Percentiles rank a stretch among this genome's conserved stretches.
phyloP scores from a whole-genome alignment of 2,888 invertebrate genomes.

The Melinopterus prodromus region DNA sequence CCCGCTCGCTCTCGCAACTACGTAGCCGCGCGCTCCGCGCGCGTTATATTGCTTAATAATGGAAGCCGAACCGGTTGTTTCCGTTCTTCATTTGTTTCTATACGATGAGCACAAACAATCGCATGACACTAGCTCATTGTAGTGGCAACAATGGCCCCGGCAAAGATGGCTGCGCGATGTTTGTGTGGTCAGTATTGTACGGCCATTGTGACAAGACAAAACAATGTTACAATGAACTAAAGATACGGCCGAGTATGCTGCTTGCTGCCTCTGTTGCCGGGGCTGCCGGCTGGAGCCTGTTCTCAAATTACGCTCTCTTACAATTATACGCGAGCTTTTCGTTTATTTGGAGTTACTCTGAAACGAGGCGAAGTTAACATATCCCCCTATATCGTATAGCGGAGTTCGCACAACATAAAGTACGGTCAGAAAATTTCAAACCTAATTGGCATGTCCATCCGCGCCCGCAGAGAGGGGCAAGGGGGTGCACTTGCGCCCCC shows the following conservation, averaged over 20 bases:
- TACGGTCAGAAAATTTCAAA: no score
- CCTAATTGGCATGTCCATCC: no score
- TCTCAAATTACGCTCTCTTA: conserved; percentile 48
- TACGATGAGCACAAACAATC: conserved; percentile 57
- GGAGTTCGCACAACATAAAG: neutral
- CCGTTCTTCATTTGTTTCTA: conserved; percentile 58
- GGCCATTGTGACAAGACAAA: conserved; percentile 54
- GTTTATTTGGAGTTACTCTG: conserved; percentile 35
- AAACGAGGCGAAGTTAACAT: neutral
- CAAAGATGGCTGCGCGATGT: conserved; percentile 54
- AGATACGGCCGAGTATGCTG: conserved; percentile 47
- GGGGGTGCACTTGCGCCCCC: no score
- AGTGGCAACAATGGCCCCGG: conserved; percentile 52
- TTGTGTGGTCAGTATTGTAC: conserved; percentile 55
- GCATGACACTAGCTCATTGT: conserved; percentile 56
- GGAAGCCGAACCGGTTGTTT: conserved; percentile 56
- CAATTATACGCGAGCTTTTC: conserved; percentile 41
- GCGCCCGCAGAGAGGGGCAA: no score
- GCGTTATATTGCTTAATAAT: conserved; percentile 53
- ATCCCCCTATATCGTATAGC: neutral
- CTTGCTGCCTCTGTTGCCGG: conserved; percentile 34
- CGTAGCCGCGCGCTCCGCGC: conserved; percentile 16
- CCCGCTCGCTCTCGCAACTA: conserved; percentile 41
- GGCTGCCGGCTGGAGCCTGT: conserved; percentile 33
- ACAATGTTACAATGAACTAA: conserved; percentile 52